phyloP scores from a whole-genome alignment of 2,888 invertebrate species.

The Alloscopus bannaensis region DNA sequence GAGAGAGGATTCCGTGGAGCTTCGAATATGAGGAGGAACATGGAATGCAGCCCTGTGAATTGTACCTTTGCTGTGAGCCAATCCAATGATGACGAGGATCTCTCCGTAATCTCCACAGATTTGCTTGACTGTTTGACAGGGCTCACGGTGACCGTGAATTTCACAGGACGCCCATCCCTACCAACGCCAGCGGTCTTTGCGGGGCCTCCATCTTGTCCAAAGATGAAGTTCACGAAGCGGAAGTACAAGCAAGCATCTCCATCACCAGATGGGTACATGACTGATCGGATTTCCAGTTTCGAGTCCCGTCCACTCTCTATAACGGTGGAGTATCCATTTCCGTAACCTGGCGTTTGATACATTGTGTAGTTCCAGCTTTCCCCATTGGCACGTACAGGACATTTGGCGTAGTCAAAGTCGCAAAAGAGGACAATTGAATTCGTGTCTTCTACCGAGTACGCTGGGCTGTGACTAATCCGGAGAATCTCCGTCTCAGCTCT shows the following conservation, averaged over 20 bases:
- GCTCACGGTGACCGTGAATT: slow-evolving; percentile 69
- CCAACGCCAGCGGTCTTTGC: slow-evolving; percentile 62
- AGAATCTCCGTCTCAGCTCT: slow-evolving; percentile 62
- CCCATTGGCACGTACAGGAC: slow-evolving; percentile 72
- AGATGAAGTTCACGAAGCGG: slow-evolving; percentile 72
- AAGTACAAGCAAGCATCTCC: slow-evolving; percentile 71
- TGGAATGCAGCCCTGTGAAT: slow-evolving; percentile 70
- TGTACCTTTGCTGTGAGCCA: slow-evolving; percentile 72
- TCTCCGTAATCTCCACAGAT: slow-evolving; percentile 70
- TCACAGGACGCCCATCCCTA: slow-evolving; percentile 60
- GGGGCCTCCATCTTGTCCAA: slow-evolving; percentile 68
- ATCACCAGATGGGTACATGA: slow-evolving; percentile 70
- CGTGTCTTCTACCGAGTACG: slow-evolving; percentile 67
- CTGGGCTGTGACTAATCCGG: slow-evolving; percentile 67
- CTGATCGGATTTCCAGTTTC: slow-evolving; percentile 70
- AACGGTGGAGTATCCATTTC: slow-evolving; percentile 70
- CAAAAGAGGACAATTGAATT: slow-evolving; percentile 72
- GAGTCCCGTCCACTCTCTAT: slow-evolving; percentile 40
- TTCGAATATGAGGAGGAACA: slow-evolving; percentile 72
- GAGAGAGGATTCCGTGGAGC: slow-evolving; percentile 67
- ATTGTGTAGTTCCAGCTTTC: slow-evolving; percentile 72
- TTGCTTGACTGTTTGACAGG: slow-evolving; percentile 68
- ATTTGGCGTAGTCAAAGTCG: slow-evolving; percentile 73
- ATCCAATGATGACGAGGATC: slow-evolving; percentile 67
- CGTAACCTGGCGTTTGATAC: slow-evolving; percentile 70